These are phyloP conservation scores for Phrynocephalus vlangalii DNA, from an alignment of 2,797 vertebrate species.

Conservation along the genomic window DNA sequence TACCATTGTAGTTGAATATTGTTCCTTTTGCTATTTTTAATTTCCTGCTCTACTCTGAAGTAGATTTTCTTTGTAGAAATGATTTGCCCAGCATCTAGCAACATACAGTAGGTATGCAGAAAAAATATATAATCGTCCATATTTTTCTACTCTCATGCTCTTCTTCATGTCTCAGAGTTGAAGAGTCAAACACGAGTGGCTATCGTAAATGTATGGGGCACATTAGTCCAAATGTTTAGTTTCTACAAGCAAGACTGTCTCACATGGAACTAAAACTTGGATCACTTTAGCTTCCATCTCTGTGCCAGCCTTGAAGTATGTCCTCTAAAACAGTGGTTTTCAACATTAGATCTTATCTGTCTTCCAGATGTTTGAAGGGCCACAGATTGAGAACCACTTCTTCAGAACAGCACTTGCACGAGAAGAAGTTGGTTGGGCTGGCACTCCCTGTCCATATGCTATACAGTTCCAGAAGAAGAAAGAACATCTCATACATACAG, in stretches of 20 bases:
- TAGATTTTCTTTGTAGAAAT: not conserved
- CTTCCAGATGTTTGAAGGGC: too few species aligned
- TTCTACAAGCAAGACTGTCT: not conserved
- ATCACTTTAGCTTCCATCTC: not conserved
- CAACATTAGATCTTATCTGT: too few species aligned
- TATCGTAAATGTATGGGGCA: too few species aligned
- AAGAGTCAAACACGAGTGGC: not conserved
- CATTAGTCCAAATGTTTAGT: not conserved
- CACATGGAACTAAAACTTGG: not conserved
- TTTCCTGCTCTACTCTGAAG: not conserved
- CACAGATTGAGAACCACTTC: not conserved
- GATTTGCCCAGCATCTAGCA: not conserved
- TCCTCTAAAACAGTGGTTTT: not conserved
- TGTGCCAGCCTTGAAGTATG: not conserved
- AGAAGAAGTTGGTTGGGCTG: not conserved
- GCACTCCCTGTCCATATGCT: not conserved
- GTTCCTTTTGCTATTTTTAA: not conserved
- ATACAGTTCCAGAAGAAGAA: not conserved
- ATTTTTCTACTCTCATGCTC: not conserved
- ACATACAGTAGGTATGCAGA: not conserved
- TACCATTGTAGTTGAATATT: not conserved
- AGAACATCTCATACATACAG: too few species aligned
- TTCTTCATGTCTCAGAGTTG: not conserved
- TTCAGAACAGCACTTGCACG: not conserved
- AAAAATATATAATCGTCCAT: not conserved